Percentiles rank a stretch among this genome's conserved stretches.
These are phyloP conservation scores for Junonia oenone DNA, from an alignment of 2,888 invertebrate species.

Conservation along the genomic window DNA sequence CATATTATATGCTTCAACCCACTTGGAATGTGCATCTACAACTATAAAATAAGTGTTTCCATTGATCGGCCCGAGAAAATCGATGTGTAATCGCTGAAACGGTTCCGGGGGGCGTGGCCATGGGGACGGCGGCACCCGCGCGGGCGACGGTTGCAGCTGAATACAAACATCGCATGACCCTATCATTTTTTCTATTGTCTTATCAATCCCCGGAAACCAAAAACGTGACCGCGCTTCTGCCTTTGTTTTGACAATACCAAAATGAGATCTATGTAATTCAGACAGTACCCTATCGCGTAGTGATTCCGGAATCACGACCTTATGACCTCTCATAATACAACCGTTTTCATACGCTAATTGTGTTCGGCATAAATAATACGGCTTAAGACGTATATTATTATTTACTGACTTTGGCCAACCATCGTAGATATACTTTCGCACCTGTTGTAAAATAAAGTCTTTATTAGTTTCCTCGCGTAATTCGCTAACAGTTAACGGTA, in stretches of 20 bases:
- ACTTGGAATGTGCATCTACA: conserved; percentile 28
- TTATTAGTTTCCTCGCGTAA: neutral
- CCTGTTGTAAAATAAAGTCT: neutral
- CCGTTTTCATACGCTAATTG: too few relatives aligned
- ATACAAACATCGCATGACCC: conserved; percentile 21
- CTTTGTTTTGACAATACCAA: conserved; percentile 26
- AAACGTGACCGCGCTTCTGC: conserved; percentile 27
- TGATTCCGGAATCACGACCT: neutral
- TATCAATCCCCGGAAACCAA: conserved; percentile 32
- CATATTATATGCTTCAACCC: conserved; percentile 27
- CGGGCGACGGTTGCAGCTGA: conserved; percentile 11
- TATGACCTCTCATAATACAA: neutral
- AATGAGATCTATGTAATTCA: neutral
- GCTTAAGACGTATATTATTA: too few relatives aligned
- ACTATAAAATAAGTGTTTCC: conserved; percentile 19
- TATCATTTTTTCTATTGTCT: conserved; percentile 19
- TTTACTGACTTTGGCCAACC: neutral
- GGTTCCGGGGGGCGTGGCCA: conserved; percentile 20
- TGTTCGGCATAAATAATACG: too few relatives aligned
- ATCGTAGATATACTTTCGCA: neutral
- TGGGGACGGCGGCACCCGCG: conserved; percentile 26
- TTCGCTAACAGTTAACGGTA: neutral
- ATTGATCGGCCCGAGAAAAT: conserved; percentile 27
- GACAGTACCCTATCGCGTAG: neutral
- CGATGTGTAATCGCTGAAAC: conserved; percentile 30